These are phyloP conservation scores for Strigamia maritima DNA, from an alignment of 2,888 invertebrate genomes.

Conservation along the genomic window DNA sequence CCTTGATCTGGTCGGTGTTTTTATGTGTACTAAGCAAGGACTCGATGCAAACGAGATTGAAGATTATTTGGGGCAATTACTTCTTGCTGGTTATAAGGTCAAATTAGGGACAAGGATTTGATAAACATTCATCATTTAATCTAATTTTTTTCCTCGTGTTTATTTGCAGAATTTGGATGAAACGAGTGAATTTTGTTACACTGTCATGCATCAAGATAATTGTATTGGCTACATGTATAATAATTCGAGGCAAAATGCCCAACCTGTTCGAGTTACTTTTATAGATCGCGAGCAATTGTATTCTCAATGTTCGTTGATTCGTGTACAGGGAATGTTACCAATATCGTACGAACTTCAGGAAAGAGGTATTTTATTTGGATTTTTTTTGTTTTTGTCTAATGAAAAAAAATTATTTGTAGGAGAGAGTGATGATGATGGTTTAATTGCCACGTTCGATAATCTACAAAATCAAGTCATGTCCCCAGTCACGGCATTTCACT, in stretches of 20 bases:
- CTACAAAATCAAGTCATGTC: not conserved
- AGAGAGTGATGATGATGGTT: not conserved
- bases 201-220: not conserved
- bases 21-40: not conserved
- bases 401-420: not conserved
- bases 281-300: not conserved
- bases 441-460: not conserved
- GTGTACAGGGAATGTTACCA: not conserved
- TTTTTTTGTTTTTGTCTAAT: not conserved
- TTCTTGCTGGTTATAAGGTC: constrained; percentile 21
- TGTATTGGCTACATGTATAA: not conserved
- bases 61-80: constrained; percentile 19
- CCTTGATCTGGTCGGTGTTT: constrained; percentile 25
- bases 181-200: not conserved
- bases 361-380: not conserved
- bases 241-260: not conserved
- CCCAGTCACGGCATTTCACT: not conserved
- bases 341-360: not conserved
- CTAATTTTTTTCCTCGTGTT: not conserved
- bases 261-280: not conserved
- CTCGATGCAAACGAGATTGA: not conserved
- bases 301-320: not conserved
- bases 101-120: not conserved
- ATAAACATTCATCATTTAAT: not conserved
- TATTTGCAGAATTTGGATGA: not conserved